Base-by-base conservation (phyloP, 1,140 invertebrate genomes). In the Drosophila quadrilineata region DNA sequence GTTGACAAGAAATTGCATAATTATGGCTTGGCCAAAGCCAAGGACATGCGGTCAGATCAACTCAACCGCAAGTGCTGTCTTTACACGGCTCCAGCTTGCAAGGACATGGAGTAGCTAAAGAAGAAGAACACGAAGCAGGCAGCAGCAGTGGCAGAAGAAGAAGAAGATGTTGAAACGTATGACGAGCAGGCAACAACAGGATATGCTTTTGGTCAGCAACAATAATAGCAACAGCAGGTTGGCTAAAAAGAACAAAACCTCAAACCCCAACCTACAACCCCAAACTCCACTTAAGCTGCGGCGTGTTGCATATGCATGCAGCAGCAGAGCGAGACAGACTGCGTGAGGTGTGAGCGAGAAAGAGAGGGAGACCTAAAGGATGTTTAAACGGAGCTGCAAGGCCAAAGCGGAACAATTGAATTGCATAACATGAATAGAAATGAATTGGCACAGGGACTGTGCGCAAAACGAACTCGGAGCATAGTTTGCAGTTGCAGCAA, bases 1-100 rank as follows among this genome's bases (percentile, higher is more conserved):
- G 76, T 87, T 87, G 82, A 87, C 84, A 87, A 87, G 82, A 87
- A 87, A 87, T 87, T 87, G 82, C 84, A 87, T 87, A 87, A 87
- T 87, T 87, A 87, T 87, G 82, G 82, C 84, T 87, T 82, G 76
- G 76, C 82, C n/a, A n/a, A n/a, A n/a, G n/a, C n/a, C n/a, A n/a
- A n/a, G 84, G 84, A 87, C 79, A 84, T 71, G 76, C 82, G 76
- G 72, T 82, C 67, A 84, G 82, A 77, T 87, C 82, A 87, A 87
- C 82, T 87, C 70, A 60, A 87, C 82, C 82, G 73, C 82, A 87
- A 87, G 79, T 84, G 73, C 79, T 77, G 73, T 73, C 73, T 63
- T 82, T 82, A 75, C 71, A 82, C 76, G 71, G 73, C 64, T n/a
- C n/a, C n/a, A n/a, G 16, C n/a, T 35, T 24, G 36, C 21, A 3